Conservation (phyloP, 2,113 vertebrate genomes). For the Datnioides undecimradiatus region DNA sequence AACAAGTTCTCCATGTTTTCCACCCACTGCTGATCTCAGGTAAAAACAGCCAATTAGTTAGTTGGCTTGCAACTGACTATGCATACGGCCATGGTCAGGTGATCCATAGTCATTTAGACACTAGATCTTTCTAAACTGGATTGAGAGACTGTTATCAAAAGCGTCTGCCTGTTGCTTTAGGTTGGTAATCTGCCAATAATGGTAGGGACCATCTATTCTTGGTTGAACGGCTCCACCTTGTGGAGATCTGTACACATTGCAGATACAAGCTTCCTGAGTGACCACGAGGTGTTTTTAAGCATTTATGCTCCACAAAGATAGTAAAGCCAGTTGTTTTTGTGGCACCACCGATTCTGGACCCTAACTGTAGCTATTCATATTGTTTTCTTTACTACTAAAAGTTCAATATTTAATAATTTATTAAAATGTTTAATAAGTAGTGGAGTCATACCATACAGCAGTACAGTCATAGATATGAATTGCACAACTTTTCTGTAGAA, state of each 20-base stretch:
- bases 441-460: too few relatives aligned
- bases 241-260: not conserved
- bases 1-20: not conserved
- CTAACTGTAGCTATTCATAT: too few relatives aligned
- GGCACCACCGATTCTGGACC: too few relatives aligned
- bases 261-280: not conserved
- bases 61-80: too few relatives aligned
- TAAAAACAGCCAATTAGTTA: too few relatives aligned
- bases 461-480: not conserved
- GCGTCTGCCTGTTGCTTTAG: slow-evolving; percentile 44
- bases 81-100: not conserved
- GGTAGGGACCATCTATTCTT: accelerated
- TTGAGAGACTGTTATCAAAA: not conserved
- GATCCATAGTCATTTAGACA: not conserved
- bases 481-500: not conserved
- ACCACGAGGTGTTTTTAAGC: not conserved
- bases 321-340: too few relatives aligned
- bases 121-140: not conserved
- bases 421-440: too few relatives aligned
- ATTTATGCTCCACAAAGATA: too few relatives aligned
- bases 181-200: not conserved
- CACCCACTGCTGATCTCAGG: not conserved
- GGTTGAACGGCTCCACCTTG: slow-evolving; percentile 62
- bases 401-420: too few relatives aligned
- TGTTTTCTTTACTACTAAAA: too few relatives aligned